phyloP scores from a whole-genome alignment of 2,888 invertebrate genomes.

The Acheta domesticus region DNA sequence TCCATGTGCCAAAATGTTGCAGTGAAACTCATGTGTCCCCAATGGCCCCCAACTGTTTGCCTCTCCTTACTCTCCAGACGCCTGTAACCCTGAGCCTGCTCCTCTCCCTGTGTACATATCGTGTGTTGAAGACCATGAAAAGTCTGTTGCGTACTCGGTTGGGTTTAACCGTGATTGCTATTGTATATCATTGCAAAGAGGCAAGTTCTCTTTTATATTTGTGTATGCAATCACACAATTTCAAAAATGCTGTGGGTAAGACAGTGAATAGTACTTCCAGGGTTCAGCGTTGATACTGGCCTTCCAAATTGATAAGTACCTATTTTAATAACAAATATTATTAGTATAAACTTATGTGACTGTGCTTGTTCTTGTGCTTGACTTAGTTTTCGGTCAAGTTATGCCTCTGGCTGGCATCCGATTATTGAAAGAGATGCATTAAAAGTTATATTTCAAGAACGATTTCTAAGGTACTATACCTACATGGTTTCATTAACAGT shows the following conservation, averaged over 20 bases:
- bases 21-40: background rate
- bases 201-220: background rate
- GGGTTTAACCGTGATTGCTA: background rate
- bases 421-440: too few species aligned
- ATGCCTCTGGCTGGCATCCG: too few species aligned
- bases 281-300: background rate
- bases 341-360: background rate
- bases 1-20: conserved; percentile 12
- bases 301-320: background rate
- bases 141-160: background rate
- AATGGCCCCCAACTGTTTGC: background rate
- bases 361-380: conserved; percentile 18
- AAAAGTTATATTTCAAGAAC: too few species aligned
- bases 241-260: background rate
- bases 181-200: background rate
- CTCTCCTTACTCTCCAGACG: background rate
- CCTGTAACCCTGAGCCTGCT: background rate
- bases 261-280: background rate
- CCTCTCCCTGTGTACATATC: background rate
- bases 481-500: too few species aligned
- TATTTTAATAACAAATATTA: background rate
- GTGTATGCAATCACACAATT: conserved; percentile 1
- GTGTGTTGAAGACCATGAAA: background rate
- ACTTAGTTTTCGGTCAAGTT: background rate
- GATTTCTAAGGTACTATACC: too few species aligned